These are phyloP conservation scores for Papilio dardanus DNA, from an alignment of 1,140 invertebrate species.

Conservation along the genomic window DNA sequence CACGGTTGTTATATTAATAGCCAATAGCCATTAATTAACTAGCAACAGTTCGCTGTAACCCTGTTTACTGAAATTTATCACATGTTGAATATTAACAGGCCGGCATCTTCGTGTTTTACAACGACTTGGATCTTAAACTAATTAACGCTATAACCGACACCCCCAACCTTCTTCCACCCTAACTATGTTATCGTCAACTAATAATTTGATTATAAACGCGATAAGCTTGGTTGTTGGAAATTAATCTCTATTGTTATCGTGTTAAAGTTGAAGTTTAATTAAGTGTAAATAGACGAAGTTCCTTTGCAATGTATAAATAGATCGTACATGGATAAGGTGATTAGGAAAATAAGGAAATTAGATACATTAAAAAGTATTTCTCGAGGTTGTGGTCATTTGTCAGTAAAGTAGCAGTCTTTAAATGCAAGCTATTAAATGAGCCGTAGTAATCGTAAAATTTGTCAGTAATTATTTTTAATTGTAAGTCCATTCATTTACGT, in stretches of 20 bases:
- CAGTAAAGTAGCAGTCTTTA: background rate
- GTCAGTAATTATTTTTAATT: constrained; percentile 11
- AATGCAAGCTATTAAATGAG: background rate
- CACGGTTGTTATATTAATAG: background rate
- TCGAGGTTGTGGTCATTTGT: background rate
- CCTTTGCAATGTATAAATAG: constrained; percentile 4
- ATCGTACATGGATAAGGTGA: background rate
- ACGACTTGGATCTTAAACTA: constrained; percentile 21
- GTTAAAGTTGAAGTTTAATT: constrained; percentile 25
- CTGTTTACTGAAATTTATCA: constrained; percentile 1
- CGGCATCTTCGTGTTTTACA: constrained; percentile 4
- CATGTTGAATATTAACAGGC: background rate
- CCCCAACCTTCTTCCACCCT: constrained; percentile 29
- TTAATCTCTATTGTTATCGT: constrained; percentile 19
- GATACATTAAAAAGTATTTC: background rate
- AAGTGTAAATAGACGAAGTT: background rate
- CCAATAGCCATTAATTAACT: background rate
- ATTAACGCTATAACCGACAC: constrained; percentile 15
- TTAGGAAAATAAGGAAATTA: background rate
- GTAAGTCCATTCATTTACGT: background rate
- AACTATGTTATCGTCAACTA: constrained; percentile 41
- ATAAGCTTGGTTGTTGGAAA: background rate
- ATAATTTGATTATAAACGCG: constrained; percentile 39
- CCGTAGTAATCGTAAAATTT: constrained; percentile 8
- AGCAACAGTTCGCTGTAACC: background rate